Conservation (phyloP, 2,888 invertebrate genomes). For the Saturnia pavonia region DNA sequence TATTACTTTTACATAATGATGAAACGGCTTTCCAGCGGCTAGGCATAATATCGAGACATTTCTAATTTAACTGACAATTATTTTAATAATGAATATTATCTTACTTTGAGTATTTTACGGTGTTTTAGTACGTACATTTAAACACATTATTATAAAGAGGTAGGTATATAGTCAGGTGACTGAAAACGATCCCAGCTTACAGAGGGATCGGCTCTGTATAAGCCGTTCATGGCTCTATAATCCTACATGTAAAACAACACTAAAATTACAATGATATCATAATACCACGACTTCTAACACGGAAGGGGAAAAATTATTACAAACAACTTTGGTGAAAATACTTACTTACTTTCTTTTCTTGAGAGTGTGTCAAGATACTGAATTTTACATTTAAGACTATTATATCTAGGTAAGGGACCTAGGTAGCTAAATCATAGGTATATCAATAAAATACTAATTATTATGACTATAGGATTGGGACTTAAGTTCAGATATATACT, state of each 20-base stretch:
- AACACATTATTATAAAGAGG: neutral
- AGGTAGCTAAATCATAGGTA: too few species aligned
- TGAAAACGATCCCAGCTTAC: constrained; percentile 66
- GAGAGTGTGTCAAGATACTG: too few species aligned
- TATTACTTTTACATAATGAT: too few species aligned
- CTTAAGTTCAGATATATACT: too few species aligned
- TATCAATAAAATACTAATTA: too few species aligned
- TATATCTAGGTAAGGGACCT: too few species aligned
- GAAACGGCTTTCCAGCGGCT: neutral
- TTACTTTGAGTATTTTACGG: neutral
- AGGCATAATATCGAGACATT: neutral
- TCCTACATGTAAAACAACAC: constrained; percentile 67
- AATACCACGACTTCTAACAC: neutral
- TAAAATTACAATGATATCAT: constrained; percentile 45
- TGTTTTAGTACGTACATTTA: too few species aligned
- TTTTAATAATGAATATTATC: neutral
- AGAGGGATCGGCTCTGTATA: constrained; percentile 59
- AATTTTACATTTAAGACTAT: neutral
- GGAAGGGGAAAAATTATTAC: neutral
- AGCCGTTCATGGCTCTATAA: constrained; percentile 69
- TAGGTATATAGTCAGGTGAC: constrained; percentile 32
- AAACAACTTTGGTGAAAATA: neutral
- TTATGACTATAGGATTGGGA: too few species aligned
- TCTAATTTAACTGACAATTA: neutral
- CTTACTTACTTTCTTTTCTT: neutral